A percentile compares a stretch with the other conserved stretches of the same genome.
These are phyloP conservation scores for Pyrgus malvae DNA, from an alignment of 2,888 invertebrate species.

Conservation along the genomic window DNA sequence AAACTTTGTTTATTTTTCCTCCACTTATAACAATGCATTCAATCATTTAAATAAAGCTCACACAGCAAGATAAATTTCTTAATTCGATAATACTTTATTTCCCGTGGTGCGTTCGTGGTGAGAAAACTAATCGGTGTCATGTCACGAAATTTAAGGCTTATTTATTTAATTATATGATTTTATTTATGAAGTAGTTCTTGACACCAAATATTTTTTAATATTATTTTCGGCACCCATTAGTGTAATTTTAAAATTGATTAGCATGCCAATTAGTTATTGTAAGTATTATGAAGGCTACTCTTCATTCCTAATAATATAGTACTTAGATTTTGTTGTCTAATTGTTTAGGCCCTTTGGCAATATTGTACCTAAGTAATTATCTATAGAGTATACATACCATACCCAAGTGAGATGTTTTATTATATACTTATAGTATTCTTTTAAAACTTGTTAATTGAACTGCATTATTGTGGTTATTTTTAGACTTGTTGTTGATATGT, in stretches of 20 bases:
- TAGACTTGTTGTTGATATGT: constrained; percentile 46
- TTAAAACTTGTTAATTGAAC: constrained; percentile 58
- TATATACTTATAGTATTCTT: constrained; percentile 40
- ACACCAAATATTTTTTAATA: constrained; percentile 5
- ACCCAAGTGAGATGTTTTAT: constrained; percentile 26
- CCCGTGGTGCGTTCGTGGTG: no score
- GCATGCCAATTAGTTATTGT: constrained; percentile 23
- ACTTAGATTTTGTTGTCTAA: constrained; percentile 33
- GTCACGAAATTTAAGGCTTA: no score
- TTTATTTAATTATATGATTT: no score
- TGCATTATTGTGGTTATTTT: constrained; percentile 58
- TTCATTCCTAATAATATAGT: constrained; percentile 41
- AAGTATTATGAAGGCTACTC: constrained; percentile 42
- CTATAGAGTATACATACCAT: constrained; percentile 26
- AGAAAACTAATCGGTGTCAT: no score
- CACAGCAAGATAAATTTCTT: no score
- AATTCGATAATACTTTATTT: no score
- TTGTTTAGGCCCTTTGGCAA: constrained; percentile 24
- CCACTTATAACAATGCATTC: no score
- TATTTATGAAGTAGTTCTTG: no score
- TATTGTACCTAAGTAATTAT: constrained; percentile 22
- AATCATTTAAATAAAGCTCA: no score
- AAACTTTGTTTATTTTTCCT: no score
- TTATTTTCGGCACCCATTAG: constrained; percentile 2
- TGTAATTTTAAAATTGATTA: constrained; percentile 7